These are phyloP conservation scores for Chaitophorus viminalis DNA, from an alignment of 2,888 invertebrate genomes.

Conservation along the genomic window DNA sequence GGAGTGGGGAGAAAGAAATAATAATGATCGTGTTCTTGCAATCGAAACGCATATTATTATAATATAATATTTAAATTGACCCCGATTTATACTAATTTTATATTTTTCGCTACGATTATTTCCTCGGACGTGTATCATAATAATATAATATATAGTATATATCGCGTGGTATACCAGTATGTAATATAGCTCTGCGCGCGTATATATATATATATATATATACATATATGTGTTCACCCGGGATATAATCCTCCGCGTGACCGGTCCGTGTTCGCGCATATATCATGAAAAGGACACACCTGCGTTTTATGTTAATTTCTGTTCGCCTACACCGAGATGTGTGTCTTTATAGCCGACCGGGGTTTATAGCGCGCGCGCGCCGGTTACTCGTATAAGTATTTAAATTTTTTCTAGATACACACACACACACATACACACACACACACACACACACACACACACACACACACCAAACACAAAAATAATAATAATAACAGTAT, in stretches of 20 bases:
- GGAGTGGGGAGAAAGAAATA: neutral
- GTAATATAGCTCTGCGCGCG: neutral
- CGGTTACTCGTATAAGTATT: neutral
- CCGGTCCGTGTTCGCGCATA: slow-evolving; percentile 36
- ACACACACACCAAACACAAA: neutral
- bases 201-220: neutral
- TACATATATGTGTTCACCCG: neutral
- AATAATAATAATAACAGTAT: slow-evolving; percentile 4
- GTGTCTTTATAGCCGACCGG: neutral
- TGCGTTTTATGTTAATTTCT: slow-evolving; percentile 60
- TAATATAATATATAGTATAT: neutral
- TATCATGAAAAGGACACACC: slow-evolving; percentile 49
- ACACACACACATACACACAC: neutral
- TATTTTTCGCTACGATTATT: slow-evolving; percentile 1
- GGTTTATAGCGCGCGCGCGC: neutral
- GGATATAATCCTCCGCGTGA: slow-evolving; percentile 36
- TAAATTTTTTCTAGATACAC: neutral
- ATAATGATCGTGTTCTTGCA: neutral
- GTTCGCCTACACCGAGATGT: slow-evolving; percentile 42
- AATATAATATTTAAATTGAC: neutral
- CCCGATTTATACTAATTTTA: neutral
- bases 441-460: neutral
- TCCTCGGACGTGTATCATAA: neutral
- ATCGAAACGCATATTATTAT: neutral
- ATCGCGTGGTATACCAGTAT: too few relatives aligned